These are phyloP conservation scores for Pristionchus pacificus DNA, from an alignment of 1,140 invertebrate genomes.

Conservation along the genomic window DNA sequence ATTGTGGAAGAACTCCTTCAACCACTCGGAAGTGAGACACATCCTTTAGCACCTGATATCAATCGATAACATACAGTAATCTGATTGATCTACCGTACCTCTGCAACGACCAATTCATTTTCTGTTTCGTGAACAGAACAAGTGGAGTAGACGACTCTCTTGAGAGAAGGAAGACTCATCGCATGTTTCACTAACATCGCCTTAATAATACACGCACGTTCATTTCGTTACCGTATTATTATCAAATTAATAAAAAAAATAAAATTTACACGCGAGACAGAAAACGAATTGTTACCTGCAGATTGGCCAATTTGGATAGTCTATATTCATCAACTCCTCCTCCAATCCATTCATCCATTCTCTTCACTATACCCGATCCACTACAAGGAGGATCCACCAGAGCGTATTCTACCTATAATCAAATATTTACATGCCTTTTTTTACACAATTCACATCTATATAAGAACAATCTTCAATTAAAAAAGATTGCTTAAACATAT, in stretches of 20 bases:
- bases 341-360: slow-evolving; percentile 60
- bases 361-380: slow-evolving; percentile 74
- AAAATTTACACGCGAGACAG: slow-evolving; percentile 3
- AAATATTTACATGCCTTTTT: neutral
- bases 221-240: neutral
- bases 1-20: slow-evolving; percentile 46
- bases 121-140: slow-evolving; percentile 84
- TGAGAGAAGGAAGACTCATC: slow-evolving; percentile 76
- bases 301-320: slow-evolving; percentile 69
- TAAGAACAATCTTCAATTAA: too few species aligned
- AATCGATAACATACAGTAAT: neutral
- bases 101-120: slow-evolving; percentile 79
- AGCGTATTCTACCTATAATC: slow-evolving; percentile 77
- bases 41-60: slow-evolving; percentile 23
- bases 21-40: slow-evolving; percentile 14
- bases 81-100: slow-evolving; percentile 58
- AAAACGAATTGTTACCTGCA: slow-evolving; percentile 67
- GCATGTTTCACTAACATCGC: slow-evolving; percentile 77
- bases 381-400: slow-evolving; percentile 91
- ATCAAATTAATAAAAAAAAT: slow-evolving; percentile 12
- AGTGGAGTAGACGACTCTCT: slow-evolving; percentile 86
- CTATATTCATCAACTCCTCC: slow-evolving; percentile 59
- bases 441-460: too few species aligned
- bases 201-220: slow-evolving; percentile 27
- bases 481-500: neutral